phyloP scores from a whole-genome alignment of 1,140 invertebrate genomes.

The Arion vulgaris region DNA sequence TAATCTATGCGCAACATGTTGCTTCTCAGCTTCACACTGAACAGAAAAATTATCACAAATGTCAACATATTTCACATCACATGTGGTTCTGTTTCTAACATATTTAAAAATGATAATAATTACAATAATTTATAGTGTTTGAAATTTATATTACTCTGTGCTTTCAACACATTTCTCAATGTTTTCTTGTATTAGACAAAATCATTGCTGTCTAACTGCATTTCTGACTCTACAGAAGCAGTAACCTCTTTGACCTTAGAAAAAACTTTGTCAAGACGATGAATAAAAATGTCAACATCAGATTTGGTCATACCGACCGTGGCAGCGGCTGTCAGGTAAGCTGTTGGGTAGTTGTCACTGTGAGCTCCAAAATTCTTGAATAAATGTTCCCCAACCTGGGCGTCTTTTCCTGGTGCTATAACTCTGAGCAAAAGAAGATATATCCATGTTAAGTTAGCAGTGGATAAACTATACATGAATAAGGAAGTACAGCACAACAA shows the following conservation, averaged over 20 bases:
- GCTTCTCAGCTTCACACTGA: no score
- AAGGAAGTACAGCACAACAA: no score
- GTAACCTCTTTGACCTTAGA: conserved; percentile 42
- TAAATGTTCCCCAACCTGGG: conserved; percentile 53
- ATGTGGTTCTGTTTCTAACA: no score
- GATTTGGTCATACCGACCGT: conserved; percentile 80
- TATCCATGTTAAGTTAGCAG: no score
- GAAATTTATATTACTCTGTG: no score
- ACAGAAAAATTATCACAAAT: no score
- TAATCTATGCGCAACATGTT: no score
- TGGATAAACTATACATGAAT: no score
- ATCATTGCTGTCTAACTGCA: neutral
- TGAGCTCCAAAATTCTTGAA: conserved; percentile 81
- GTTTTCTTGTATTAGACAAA: neutral
- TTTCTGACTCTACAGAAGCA: neutral
- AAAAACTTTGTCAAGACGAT: conserved; percentile 77
- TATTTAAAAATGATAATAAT: no score
- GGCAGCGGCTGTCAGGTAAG: conserved; percentile 83
- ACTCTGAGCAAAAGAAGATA: conserved; percentile 57
- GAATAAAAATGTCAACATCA: conserved; percentile 81
- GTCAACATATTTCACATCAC: no score
- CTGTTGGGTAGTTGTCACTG: conserved; percentile 77
- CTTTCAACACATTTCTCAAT: no score
- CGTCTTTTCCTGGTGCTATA: conserved; percentile 54
- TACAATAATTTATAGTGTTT: no score